Base-by-base conservation (phyloP, 2,797 vertebrate genomes). In the Schizopygopsis pylzovi region DNA sequence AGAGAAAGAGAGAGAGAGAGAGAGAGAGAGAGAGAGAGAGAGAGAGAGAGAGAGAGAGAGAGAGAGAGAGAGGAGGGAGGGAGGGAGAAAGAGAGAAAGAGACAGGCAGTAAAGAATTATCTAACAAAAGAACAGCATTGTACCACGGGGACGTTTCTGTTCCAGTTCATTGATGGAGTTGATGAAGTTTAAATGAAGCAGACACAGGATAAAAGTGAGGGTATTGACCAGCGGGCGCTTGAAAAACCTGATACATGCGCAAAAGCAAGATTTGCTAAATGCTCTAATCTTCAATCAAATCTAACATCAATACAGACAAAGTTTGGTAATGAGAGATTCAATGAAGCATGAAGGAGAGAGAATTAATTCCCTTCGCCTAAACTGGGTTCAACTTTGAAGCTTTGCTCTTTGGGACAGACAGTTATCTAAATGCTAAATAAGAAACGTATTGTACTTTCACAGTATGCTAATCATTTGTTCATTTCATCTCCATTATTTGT, bases 401-500 rank as follows among this genome's bases (percentile, higher is more conserved):
- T 81, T 93, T 94, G 96, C 97, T 97, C 96, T 94, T 95, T 96
- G 96, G 97, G 96, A 97, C 95, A 96, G 97, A 97, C 96, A 97
- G 97, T 99, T 99, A 99, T 99, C 98, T 99, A 99, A 99, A 99
- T 99, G 98, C 98, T 99, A 99, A 99, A 97, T 99, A 99, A 99
- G 97, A 97, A 98, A 97, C 96, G 96, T 97, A 98, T 99, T 99
- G 98, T 97, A 97, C 97, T 99, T 97, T 99, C 97, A 95, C 96
- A 95, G 97, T 96, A 98, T 98, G 97, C 97, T 98, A 98, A 99
- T 99, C 97, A 98, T 97, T 96, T 96, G 96, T 97, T 96, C 96
- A 97, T 97, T 96, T 97, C 95, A 96, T 96, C 96, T 96, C 96
- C 94, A 94, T 97, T 97, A 97, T 98, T 97, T 97, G 96, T 97